Evolutionary conservation across 2,113 vertebrate genomes (phyloP).

Genomic region (Hemicordylus capensis): DNA sequence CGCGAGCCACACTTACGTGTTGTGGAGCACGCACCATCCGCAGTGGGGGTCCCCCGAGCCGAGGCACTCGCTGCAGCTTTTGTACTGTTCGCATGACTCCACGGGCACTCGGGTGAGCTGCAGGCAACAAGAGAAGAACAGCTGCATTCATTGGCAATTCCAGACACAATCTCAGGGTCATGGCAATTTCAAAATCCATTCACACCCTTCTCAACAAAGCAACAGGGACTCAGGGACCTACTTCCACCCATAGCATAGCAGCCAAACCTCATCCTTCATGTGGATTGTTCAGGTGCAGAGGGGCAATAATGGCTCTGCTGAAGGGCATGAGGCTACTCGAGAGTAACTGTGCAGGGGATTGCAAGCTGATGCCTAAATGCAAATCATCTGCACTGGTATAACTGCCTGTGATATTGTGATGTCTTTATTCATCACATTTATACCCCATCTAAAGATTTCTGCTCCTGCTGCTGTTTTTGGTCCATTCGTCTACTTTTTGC

Average conservation of each 20-base stretch:
- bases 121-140: slow-evolving; percentile 46
- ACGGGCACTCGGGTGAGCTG: slow-evolving; percentile 94
- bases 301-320: no score
- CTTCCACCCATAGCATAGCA: accelerated
- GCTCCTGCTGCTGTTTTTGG: no score
- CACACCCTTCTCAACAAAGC: not conserved
- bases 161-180: accelerated
- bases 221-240: not conserved
- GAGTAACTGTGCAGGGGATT: not conserved
- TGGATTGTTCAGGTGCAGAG: no score
- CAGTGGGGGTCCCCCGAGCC: slow-evolving; percentile 96
- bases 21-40: slow-evolving; percentile 98
- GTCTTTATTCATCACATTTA: not conserved
- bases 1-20: slow-evolving; percentile 83
- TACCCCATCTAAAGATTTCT: not conserved
- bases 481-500: no score
- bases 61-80: slow-evolving; percentile 89
- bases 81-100: slow-evolving; percentile 91
- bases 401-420: not conserved
- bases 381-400: not conserved
- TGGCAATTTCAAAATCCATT: not conserved
- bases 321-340: not conserved
- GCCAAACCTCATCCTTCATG: accelerated
- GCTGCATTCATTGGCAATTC: not conserved
- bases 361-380: not conserved